Base-by-base conservation (phyloP, 2,888 invertebrate genomes). In the Biston betularia region DNA sequence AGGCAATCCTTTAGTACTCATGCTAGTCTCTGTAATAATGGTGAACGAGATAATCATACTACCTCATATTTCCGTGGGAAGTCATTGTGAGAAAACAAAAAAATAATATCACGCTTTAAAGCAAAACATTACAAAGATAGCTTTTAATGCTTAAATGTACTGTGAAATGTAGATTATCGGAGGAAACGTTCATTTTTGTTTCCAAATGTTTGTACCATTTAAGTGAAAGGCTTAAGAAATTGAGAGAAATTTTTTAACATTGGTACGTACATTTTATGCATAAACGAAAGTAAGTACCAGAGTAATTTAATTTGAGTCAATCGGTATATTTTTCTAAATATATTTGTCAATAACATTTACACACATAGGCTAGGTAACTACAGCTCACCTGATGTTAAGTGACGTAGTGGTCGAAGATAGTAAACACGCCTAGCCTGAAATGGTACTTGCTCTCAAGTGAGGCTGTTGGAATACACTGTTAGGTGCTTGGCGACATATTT, bases 21-120 rank as follows among this genome's bases (percentile, higher is more conserved):
- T 38, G 8, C 9, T 6, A 38, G 38, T 75, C 72, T 77, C 74
- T 38, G 58, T 79, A 78, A 78, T 84, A 82, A 85, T 85, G 78
- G 75, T 42, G 14, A 24, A 24, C 24, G 24, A 42, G 79, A 80
- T 78, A 83, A 85, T 82, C 83, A 81, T 83, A 83, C 78, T 75
- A 70, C 75, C 75, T 70, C 74, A 78, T 76, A 77, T 84, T 84
- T 81, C 78, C 82, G 83, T 85, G 86, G 81, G 84, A 86, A 87
- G 77, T 74, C 55, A 72, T 72, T 80, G 81, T 82, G 85, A 77
- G 83, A 84, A 85, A 75, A 50, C 24, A 58, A 35, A 67, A 63
- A 54, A 72, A 61, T 70, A 64, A 58, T 49, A 69, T 63, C 59
- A 66, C 58, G 45, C 59, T 24, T 35, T 59, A 67, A 59, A 64